Base-by-base conservation (phyloP, 2,888 invertebrate species). In the Oeneis ivallda region DNA sequence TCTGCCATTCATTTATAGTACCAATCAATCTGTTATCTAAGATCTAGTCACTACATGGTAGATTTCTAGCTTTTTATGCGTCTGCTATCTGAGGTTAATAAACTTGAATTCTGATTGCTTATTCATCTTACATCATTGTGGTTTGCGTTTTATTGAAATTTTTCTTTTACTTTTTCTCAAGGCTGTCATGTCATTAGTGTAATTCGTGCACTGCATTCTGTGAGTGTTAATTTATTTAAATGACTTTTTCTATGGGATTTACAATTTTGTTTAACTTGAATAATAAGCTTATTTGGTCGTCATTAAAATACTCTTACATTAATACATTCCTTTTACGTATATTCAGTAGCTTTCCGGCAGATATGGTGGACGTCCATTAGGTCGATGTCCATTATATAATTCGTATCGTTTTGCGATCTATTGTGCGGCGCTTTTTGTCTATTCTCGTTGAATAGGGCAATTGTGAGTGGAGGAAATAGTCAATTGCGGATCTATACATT, bases 51-150 rank as follows among this genome's bases (percentile, higher is more conserved):
- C 83, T 84, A 78, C 82, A 77, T 87, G 86, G 82, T 86, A 79
- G 81, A 87, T 86, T 85, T 89, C 79, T 88, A 82, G 86, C 85
- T 91, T 91, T 91, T 91, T 91, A 89, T 90, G 85, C 85, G 90
- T 90, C 90, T 90, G 86, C 82, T 80, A 81, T 79, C 73, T 75
- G 83, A 79, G 91, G 90, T 91, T 82, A 88, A 89, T 81, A 84
- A 89, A 89, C 91, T 87, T 82, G 76, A 73, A 79, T 83, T 82
- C 82, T 87, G 90, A 90, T 90, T 88, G 90, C 86, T 90, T 86
- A 89, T 90, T 87, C 89, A 82, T 87, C 88, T 90, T 90, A 87
- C 87, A 89, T 87, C 90, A 89, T 87, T 87, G 87, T 82, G 86
- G 85, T 87, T 89, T 86, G 66, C 71, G 73, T 71, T 74, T 71